A percentile compares a stretch with the other conserved stretches of the same genome.
These are phyloP conservation scores for Phasianus colchicus DNA, from an alignment of 2,113 vertebrate species.

Conservation along the genomic window DNA sequence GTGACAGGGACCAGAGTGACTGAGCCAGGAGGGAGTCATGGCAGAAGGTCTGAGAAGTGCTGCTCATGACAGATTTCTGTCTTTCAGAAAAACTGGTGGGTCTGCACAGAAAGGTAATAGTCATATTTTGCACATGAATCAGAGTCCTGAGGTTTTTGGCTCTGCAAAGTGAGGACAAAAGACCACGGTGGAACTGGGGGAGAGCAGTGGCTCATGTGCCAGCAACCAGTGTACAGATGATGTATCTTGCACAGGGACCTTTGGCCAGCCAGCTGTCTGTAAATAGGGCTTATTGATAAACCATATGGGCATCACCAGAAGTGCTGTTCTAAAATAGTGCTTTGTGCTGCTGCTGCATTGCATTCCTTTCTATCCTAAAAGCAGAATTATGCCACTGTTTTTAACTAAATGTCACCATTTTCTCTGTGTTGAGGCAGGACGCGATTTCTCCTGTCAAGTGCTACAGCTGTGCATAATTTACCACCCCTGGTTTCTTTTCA, in stretches of 20 bases:
- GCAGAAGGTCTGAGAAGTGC: background rate
- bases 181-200: background rate
- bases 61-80: background rate
- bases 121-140: background rate
- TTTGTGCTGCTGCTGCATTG: background rate
- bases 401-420: background rate
- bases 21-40: background rate
- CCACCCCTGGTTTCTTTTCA: background rate
- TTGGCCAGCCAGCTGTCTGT: too few relatives aligned
- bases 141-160: background rate
- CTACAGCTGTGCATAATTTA: background rate
- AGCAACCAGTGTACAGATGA: background rate
- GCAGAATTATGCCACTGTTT: background rate
- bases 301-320: background rate
- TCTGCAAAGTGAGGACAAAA: background rate
- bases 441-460: background rate
- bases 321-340: background rate
- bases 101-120: background rate
- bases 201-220: background rate
- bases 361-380: background rate
- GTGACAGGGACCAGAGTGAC: background rate
- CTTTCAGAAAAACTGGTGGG: background rate
- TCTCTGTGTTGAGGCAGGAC: background rate
- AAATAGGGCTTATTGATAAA: background rate
- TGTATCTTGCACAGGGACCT: background rate